These are phyloP conservation scores for Rhinichthys klamathensis DNA, from an alignment of 2,113 vertebrate genomes.

Conservation along the genomic window DNA sequence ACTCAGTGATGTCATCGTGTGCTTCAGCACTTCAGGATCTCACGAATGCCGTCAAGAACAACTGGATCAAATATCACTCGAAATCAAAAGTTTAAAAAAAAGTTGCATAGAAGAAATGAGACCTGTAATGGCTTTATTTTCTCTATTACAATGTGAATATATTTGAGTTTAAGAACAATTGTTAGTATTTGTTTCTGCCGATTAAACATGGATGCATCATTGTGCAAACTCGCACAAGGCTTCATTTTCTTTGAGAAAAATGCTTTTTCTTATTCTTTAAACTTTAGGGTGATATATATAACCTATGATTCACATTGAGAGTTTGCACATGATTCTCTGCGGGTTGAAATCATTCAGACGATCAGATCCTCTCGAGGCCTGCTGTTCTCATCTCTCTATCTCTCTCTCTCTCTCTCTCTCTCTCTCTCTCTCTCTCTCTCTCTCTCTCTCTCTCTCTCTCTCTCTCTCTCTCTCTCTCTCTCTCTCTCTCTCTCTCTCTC, in stretches of 20 bases:
- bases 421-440: too few relatives aligned
- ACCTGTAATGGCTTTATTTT: too few relatives aligned
- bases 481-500: too few relatives aligned
- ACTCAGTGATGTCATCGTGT: background rate
- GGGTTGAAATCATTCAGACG: background rate
- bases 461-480: too few relatives aligned
- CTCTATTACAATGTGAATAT: too few relatives aligned
- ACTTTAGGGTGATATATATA: background rate
- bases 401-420: too few relatives aligned
- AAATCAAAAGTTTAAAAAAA: background rate
- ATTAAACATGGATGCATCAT: background rate
- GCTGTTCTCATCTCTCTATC: background rate
- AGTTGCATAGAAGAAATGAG: background rate
- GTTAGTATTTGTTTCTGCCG: background rate
- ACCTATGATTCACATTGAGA: too few relatives aligned
- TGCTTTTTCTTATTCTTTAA: background rate
- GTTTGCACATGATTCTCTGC: background rate
- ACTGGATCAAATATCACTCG: background rate
- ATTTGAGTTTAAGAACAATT: too few relatives aligned
- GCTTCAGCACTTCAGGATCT: background rate
- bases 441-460: too few relatives aligned
- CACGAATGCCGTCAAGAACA: background rate
- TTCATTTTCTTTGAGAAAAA: background rate
- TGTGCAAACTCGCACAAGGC: background rate
- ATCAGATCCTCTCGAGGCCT: background rate